phyloP scores from a whole-genome alignment of 2,888 invertebrate species.

The Eupeodes latifasciatus region DNA sequence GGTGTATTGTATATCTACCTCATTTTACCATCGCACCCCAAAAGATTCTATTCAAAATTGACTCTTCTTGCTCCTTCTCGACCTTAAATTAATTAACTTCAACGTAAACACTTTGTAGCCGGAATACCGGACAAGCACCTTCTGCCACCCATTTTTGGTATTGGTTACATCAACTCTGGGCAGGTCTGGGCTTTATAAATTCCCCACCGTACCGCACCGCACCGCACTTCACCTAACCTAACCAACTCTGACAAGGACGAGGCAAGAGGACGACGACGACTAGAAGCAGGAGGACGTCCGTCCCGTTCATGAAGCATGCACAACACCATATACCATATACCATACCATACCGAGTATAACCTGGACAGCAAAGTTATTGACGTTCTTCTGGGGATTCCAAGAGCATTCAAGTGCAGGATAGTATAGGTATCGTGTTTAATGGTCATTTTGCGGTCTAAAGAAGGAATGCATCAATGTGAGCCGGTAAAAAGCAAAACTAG shows the following conservation, averaged over 20 bases:
- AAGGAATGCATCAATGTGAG: slow-evolving; percentile 34
- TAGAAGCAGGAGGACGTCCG: background rate
- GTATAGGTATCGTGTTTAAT: slow-evolving; percentile 55
- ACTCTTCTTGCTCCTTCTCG: slow-evolving; percentile 14
- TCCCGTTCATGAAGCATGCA: slow-evolving; percentile 12
- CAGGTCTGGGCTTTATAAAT: background rate
- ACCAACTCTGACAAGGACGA: background rate
- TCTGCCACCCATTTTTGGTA: background rate
- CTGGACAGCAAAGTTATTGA: slow-evolving; percentile 40
- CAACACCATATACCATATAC: background rate
- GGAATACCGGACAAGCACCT: slow-evolving; percentile 47
- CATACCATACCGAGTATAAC: background rate
- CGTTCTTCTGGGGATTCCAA: slow-evolving; percentile 48
- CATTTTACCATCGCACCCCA: background rate
- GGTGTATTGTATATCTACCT: background rate
- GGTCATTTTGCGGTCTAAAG: slow-evolving; percentile 50
- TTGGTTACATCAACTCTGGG: background rate
- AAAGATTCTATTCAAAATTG: slow-evolving; percentile 36
- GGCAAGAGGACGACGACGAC: background rate
- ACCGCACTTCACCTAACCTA: background rate
- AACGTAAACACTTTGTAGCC: slow-evolving; percentile 57
- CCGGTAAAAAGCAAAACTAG: background rate
- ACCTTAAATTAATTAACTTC: slow-evolving; percentile 62
- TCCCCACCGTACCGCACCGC: slow-evolving; percentile 4
- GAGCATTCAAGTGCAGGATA: slow-evolving; percentile 48